phyloP scores from a whole-genome alignment of 2,888 invertebrate genomes.

The Phortica magna region DNA sequence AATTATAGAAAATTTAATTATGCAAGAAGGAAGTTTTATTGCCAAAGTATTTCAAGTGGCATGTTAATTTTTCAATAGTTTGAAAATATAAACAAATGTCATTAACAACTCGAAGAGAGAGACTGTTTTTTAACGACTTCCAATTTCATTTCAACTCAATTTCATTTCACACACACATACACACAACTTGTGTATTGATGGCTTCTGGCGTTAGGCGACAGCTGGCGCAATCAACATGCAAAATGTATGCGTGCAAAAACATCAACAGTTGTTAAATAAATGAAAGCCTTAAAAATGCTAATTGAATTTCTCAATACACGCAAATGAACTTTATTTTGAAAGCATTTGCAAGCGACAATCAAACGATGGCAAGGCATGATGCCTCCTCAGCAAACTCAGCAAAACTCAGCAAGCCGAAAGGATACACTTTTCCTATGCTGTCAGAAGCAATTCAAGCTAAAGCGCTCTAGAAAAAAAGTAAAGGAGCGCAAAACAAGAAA shows the following conservation, averaged over 20 bases:
- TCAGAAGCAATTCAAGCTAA: neutral
- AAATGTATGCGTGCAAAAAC: neutral
- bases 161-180: too few species aligned
- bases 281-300: slow-evolving; percentile 53
- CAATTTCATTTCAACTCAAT: too few species aligned
- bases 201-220: too few species aligned
- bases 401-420: neutral
- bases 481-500: neutral
- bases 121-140: too few species aligned
- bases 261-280: slow-evolving; percentile 30
- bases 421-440: neutral
- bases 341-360: slow-evolving; percentile 26
- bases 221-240: neutral
- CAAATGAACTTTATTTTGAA: slow-evolving; percentile 48
- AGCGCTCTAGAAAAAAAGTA: neutral
- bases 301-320: slow-evolving; percentile 61
- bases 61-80: too few species aligned
- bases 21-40: too few species aligned
- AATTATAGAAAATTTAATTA: too few species aligned
- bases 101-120: too few species aligned
- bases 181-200: too few species aligned
- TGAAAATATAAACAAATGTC: too few species aligned
- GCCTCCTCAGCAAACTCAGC: neutral
- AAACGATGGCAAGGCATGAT: neutral
- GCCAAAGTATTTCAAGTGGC: too few species aligned